A percentile compares a stretch with the other conserved stretches of the same genome.
Evolutionary conservation across 2,797 vertebrate genomes (phyloP).

Genomic region (Myotis planiceps): DNA sequence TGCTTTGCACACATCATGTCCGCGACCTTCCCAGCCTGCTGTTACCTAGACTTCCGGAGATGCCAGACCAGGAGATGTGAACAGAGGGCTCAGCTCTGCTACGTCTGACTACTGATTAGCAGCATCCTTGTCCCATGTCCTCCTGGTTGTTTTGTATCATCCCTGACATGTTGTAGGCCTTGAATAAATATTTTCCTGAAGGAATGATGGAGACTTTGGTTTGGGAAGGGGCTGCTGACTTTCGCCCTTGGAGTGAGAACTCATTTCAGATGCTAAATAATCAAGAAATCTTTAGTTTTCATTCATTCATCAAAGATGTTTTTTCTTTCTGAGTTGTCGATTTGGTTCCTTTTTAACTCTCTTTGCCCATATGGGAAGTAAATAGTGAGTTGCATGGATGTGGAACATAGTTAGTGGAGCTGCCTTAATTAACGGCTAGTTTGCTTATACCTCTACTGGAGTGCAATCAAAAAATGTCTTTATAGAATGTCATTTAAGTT

Average conservation of each 20-base stretch:
- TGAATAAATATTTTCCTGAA: neutral
- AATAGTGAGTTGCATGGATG: neutral
- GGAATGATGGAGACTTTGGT: neutral
- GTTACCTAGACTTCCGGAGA: neutral
- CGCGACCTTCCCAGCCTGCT: fast-evolving
- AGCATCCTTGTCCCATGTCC: neutral
- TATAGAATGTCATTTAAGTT: neutral
- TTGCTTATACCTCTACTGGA: neutral
- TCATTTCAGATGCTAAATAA: neutral
- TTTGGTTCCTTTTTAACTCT: neutral
- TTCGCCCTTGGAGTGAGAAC: neutral
- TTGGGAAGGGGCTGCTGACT: neutral
- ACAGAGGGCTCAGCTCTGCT: neutral
- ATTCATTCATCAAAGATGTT: neutral
- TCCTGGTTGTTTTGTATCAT: neutral
- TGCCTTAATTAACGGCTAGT: neutral
- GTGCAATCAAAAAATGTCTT: neutral
- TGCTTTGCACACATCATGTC: too few species aligned
- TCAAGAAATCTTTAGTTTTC: neutral
- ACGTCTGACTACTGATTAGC: neutral
- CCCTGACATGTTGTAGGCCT: fast-evolving
- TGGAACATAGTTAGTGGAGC: neutral
- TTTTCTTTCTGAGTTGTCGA: neutral
- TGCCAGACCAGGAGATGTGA: neutral
- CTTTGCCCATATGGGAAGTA: neutral